These are phyloP conservation scores for Odocoileus hemionus DNA, from an alignment of 2,113 vertebrate genomes.

Conservation along the genomic window DNA sequence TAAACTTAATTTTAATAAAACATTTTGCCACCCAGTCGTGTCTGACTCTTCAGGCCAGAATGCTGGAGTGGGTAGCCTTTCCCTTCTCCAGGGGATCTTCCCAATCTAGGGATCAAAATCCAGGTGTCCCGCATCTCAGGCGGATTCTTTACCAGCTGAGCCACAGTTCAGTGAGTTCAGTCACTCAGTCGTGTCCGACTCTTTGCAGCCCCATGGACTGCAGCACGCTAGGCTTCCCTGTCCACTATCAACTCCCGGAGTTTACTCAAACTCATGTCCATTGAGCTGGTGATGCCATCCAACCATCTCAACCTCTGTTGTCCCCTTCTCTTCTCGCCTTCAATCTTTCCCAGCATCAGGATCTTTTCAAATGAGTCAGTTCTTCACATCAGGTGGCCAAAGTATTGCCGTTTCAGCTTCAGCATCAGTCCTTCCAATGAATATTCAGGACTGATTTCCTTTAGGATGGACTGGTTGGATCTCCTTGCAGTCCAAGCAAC, in stretches of 20 bases:
- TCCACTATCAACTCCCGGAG: background rate
- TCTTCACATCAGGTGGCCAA: background rate
- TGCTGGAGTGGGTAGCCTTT: background rate
- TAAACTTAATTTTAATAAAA: constrained; percentile 1
- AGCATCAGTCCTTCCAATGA: background rate
- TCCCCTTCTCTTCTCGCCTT: background rate
- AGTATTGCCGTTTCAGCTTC: background rate
- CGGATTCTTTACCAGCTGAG: background rate
- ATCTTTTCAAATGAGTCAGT: background rate
- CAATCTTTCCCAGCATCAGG: background rate
- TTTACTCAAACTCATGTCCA: background rate
- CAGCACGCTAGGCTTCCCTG: background rate
- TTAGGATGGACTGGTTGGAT: background rate
- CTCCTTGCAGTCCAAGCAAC: background rate
- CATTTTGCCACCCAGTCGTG: background rate
- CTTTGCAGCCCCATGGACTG: background rate
- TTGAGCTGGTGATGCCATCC: background rate
- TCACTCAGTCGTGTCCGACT: background rate
- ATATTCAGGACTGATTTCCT: background rate
- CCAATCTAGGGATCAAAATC: background rate
- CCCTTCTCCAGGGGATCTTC: background rate
- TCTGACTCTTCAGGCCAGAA: background rate
- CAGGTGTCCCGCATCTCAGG: fast-evolving
- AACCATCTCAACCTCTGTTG: background rate
- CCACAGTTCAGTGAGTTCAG: background rate